phyloP scores from a whole-genome alignment of 2,888 invertebrate species.

The Microctonus brassicae region DNA sequence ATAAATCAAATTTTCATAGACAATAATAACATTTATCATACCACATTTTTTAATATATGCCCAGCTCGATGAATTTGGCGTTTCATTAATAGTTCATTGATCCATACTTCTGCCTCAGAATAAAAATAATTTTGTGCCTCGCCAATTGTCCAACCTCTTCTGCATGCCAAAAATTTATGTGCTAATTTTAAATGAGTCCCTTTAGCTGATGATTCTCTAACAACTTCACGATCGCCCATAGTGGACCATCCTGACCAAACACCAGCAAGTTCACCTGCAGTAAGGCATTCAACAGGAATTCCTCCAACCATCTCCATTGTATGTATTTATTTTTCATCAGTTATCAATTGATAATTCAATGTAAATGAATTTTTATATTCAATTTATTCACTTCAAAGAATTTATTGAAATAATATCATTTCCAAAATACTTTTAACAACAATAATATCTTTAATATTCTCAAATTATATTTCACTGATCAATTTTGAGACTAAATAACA shows the following conservation, averaged over 20 bases:
- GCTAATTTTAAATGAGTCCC: constrained; percentile 76
- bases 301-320: constrained; percentile 53
- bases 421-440: background rate
- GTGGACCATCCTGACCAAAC: constrained; percentile 79
- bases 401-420: background rate
- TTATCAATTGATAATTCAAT: background rate
- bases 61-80: constrained; percentile 78
- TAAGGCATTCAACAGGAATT: constrained; percentile 73
- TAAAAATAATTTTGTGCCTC: constrained; percentile 68
- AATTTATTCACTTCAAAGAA: background rate
- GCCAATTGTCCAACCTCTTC: constrained; percentile 72
- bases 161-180: constrained; percentile 73
- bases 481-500: too few species aligned
- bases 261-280: constrained; percentile 73
- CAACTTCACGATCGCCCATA: constrained; percentile 76
- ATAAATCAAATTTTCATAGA: background rate
- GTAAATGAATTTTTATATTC: background rate
- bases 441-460: too few species aligned
- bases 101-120: constrained; percentile 76
- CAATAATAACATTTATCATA: too few species aligned
- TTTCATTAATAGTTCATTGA: constrained; percentile 74
- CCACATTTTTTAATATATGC: constrained; percentile 76
- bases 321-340: background rate
- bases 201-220: constrained; percentile 78
- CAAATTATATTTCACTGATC: too few species aligned